Evolutionary conservation across 2,113 vertebrate genomes (phyloP), one percentile per base, ranked within the genome.

Genomic region (Leptocoma aspasia): DNA sequence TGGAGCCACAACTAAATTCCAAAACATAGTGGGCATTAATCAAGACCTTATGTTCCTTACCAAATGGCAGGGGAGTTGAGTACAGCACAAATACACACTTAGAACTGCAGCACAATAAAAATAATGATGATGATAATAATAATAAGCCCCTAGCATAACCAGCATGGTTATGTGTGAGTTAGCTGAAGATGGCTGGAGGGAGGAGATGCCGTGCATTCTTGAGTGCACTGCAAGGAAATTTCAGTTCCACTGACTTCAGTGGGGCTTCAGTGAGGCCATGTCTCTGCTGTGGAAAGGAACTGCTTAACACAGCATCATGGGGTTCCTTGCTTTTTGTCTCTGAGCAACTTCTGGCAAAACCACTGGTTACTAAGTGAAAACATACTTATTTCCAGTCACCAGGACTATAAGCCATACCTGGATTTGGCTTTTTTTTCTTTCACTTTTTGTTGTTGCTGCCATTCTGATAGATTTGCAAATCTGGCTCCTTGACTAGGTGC

Each of bases 291-390:
- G 69, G 88, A 92, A 93, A 92, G 76, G 60, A 88, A 83, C 91
- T 33, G 68, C 85, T 86, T 63, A 66, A 81, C 76, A 45, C 64
- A 45, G 90, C 94, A 2, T 60, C 4, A 16, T 76, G 82, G 93
- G 90, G 93, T 90, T 88, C 79, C 87, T 89, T 11, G 6, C 16
- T 47, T 78, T 90, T 86, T 93, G 90, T 78, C 72, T 96, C 92
- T 26, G 17, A 93, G 76, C 70, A 81, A 50, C 80, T 93, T 28
- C 90, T 90, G 92, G 92, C 93, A 92, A 71, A 90, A 81, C 57
- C 76, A 45, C 60, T 42, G 65, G 33, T 94, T 71, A 49, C 44
- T 94, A 93, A 96, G n/a, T 94, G 69, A 82, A 95, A 97, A 94
- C 93, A 96, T 15, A 76, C 83, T 84, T 94, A n/a, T 89, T 95